Evolutionary conservation across 2,113 vertebrate species (phyloP).

Genomic region (Pseudonaja textilis): DNA sequence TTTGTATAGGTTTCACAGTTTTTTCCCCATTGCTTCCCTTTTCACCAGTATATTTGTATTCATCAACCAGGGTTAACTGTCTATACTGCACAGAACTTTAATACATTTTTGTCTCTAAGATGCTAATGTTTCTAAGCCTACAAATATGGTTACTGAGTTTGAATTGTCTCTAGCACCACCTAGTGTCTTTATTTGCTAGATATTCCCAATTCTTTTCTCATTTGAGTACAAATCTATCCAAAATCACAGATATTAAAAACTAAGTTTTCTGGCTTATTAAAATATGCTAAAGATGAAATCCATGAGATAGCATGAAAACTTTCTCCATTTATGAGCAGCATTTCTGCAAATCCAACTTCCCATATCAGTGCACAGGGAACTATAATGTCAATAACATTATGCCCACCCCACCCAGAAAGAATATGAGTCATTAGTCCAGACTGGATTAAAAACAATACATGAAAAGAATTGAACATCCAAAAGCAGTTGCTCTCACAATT

Average conservation of each 20-base stretch:
- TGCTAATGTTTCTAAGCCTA: not conserved
- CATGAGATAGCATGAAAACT: not conserved
- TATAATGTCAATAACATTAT: not conserved
- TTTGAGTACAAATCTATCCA: not conserved
- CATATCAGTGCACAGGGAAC: not conserved
- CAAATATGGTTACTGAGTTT: not conserved
- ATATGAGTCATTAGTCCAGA: not conserved
- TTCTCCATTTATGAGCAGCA: not conserved
- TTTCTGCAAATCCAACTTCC: not conserved
- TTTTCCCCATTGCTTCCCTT: not conserved
- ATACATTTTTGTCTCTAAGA: not conserved
- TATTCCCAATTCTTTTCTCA: not conserved
- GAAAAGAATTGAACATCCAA: not conserved
- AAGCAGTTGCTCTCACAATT: not conserved
- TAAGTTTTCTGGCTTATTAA: not conserved
- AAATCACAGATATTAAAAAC: not conserved
- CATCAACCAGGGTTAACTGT: not conserved
- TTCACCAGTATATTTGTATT: not conserved
- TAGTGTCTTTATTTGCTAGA: not conserved
- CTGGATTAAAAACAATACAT: not conserved
- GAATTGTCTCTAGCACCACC: conserved; percentile 6
- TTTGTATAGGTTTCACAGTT: not conserved
- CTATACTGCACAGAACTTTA: not conserved
- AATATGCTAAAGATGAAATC: not conserved
- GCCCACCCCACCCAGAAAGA: not conserved